Evolutionary conservation across 2,888 invertebrate species (phyloP), one percentile per base, ranked within the genome.

Genomic region (Thecophora atra): DNA sequence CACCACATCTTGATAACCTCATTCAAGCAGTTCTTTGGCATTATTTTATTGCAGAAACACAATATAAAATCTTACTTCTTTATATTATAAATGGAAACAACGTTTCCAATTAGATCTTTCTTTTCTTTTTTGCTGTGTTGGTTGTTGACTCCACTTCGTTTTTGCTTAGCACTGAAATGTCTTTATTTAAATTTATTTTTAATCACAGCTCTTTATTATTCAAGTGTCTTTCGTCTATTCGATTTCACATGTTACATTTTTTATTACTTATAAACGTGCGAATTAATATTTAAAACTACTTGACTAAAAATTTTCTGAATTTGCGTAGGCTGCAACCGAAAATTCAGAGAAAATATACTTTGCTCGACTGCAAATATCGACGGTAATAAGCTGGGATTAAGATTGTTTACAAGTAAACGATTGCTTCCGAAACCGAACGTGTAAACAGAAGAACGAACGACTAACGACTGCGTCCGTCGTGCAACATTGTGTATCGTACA

Each of bases 31-130:
- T 54, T 54, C 3, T 54, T 15, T 52, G 7, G 19, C 21, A 52
- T 2, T n/a, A 17, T 54, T 54, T 8, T 63, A 3, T 42, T 37
- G 17, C 26, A 17, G 26, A 24, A 37, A 15, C 1, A 11, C 37
- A 19, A 37, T 44, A 5, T 19, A 21, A 44, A 15, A 63, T 19
- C 21, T 44, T 44, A 47, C 47, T n/a, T n/a, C n/a, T n/a, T n/a
- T 47, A 47, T 47, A 15, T 47, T 47, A 47, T 47, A 8, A 37
- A 37, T 37, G 11, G 47, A 47, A n/a, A 47, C 15, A 47, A n/a
- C 6, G 11, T 37, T 24, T 64, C 64, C 47, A 64, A 64, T 64
- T 47, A 42, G 64, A 13, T 44, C n/a, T 60, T 60, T 64, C 64
- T 47, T 47, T 1, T 47, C 11, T 47, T 4, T 11, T 6, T 24